phyloP scores from a whole-genome alignment of 1,140 invertebrate species.

The Hestina assimilis region DNA sequence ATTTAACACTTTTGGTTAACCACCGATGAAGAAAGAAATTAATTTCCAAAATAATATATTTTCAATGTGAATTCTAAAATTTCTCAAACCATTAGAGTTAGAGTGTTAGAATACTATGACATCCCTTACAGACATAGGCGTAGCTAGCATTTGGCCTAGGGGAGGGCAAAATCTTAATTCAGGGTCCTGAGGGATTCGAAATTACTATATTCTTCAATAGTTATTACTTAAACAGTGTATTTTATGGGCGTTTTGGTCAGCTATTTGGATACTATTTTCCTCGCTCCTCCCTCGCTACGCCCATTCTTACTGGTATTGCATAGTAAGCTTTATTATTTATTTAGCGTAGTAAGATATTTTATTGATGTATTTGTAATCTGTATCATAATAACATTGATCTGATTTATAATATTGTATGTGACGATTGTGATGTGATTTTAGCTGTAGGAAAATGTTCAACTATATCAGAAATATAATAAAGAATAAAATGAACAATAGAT shows the following conservation, averaged over 20 bases:
- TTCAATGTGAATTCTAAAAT: neutral
- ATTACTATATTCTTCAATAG: no score
- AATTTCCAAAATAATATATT: no score
- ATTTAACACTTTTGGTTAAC: no score
- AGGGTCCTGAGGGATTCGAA: no score
- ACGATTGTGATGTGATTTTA: neutral
- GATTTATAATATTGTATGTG: neutral
- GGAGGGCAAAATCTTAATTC: no score
- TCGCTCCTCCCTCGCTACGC: no score
- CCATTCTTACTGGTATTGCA: neutral
- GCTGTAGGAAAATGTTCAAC: neutral
- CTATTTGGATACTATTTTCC: no score
- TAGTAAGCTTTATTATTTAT: conserved; percentile 31
- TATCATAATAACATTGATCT: conserved; percentile 3
- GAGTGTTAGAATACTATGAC: neutral
- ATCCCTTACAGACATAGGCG: no score
- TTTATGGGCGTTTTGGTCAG: no score
- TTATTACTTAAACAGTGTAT: no score
- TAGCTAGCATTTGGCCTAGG: no score
- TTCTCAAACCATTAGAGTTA: neutral
- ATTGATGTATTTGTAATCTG: neutral
- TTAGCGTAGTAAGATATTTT: conserved; percentile 19
- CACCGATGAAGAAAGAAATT: no score
- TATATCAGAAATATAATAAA: neutral
- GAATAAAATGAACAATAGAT: neutral